Conservation (phyloP, 2,113 vertebrate genomes). For the Bufo gargarizans region DNA sequence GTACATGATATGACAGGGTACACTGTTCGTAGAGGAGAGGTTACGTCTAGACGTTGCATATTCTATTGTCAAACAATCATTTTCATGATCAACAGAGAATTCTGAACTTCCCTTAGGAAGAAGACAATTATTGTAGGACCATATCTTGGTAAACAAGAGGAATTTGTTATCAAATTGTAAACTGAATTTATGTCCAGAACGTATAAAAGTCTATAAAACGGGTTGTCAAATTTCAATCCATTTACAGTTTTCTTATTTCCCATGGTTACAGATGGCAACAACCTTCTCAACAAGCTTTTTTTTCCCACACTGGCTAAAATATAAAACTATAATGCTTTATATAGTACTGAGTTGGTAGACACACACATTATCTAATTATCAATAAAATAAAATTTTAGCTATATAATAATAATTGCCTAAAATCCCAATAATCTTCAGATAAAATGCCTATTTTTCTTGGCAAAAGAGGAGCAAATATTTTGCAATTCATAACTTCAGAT, state of each 20-base stretch:
- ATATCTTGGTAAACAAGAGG: background rate
- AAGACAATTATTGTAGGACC: background rate
- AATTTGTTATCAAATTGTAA: background rate
- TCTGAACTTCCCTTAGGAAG: background rate
- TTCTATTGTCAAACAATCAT: slow-evolving; percentile 32
- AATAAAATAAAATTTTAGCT: no score
- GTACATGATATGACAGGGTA: slow-evolving; percentile 50
- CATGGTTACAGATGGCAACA: background rate
- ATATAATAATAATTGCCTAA: no score
- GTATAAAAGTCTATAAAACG: background rate
- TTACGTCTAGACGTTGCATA: slow-evolving; percentile 34
- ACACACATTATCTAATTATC: no score
- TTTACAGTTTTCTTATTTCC: background rate
- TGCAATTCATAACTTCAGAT: no score
- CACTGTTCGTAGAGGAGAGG: slow-evolving; percentile 42
- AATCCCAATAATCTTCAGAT: no score
- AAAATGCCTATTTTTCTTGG: no score
- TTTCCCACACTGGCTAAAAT: no score
- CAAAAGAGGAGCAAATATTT: no score
- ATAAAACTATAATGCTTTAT: no score
- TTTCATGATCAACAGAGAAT: slow-evolving; percentile 23
- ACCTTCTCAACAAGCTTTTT: no score
- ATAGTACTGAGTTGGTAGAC: no score
- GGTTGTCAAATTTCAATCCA: background rate
- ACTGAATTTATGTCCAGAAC: background rate